Base-by-base conservation (phyloP, 2,797 vertebrate genomes). In the Muraenolepis orangiensis region DNA sequence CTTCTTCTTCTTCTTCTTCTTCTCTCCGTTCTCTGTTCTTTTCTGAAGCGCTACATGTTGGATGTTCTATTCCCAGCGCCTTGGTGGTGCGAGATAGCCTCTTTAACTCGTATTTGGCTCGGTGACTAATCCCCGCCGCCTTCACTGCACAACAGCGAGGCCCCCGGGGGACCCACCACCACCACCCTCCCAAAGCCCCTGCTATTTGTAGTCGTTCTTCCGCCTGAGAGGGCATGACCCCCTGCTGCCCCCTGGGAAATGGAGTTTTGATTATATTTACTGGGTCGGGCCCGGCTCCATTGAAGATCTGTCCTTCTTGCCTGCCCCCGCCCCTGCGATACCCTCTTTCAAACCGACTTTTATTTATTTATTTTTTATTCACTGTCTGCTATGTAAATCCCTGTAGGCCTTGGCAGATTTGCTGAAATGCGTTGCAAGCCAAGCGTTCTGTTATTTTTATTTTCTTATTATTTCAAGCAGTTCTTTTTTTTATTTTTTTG, bases 181-280 rank as follows among this genome's bases (percentile, higher is more conserved):
- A n/a, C n/a, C n/a, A 86, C 30, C 29, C 32, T n/a, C 28, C 42
- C 32, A 20, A 75, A 76, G 81, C 75, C 74, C 42, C 70, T 73
- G 31, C 1, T 70, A 78, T 82, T 78, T 85, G 77, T 57, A 74
- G 77, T 79, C 78, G 64, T 72, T 67, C 66, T n/a, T 73, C 75
- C 70, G 73, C 51, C 77, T 66, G 73, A 5, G 73, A 78, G 76
- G 85, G 78, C 74, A 2, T 74, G 78, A 81, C 89, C 86, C 86
- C 79, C 79, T 51, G 16, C 16, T 77, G 78, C 74, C 80, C 75
- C 74, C 72, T 84, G 86, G 88, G 87, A 84, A 87, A 85, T 73
- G 28, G 28, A 73, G 81, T 79, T 89, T 86, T 82, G 78, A 83
- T 80, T 86, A 75, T 71, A 71, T 66, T 64, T 82, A 74, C 38